A percentile compares a stretch with the other conserved stretches of the same genome.
These are phyloP conservation scores for Pogonomyrmex californicus DNA, from an alignment of 1,140 invertebrate genomes.

Conservation along the genomic window DNA sequence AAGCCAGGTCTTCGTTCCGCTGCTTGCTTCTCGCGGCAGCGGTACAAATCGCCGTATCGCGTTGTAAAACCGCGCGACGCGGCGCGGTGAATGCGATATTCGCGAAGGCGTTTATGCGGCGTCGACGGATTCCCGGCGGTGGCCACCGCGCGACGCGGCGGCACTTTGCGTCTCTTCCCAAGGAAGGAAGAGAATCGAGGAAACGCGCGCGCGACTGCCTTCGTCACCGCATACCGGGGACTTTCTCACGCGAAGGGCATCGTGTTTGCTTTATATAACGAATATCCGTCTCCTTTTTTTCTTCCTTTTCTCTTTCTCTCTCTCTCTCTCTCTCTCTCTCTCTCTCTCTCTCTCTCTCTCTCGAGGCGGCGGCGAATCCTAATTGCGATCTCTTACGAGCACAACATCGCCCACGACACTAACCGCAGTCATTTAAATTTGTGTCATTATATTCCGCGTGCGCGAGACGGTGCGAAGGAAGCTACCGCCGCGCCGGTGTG, in stretches of 20 bases:
- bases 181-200: slow-evolving; percentile 74
- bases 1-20: slow-evolving; percentile 34
- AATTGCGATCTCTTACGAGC: slow-evolving; percentile 79
- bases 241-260: slow-evolving; percentile 80
- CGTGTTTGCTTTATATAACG: slow-evolving; percentile 67
- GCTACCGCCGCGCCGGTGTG: slow-evolving; percentile 13
- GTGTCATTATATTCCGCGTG: slow-evolving; percentile 77
- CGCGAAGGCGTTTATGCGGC: slow-evolving; percentile 31
- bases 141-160: background rate
- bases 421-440: slow-evolving; percentile 80
- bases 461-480: slow-evolving; percentile 27
- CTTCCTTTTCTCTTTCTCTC: background rate
- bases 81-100: slow-evolving; percentile 31
- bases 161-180: slow-evolving; percentile 70
- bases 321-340: slow-evolving; percentile 9
- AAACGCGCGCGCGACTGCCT: slow-evolving; percentile 59
- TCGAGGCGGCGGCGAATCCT: slow-evolving; percentile 65
- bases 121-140: slow-evolving; percentile 25
- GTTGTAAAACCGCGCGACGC: slow-evolving; percentile 2
- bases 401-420: slow-evolving; percentile 73
- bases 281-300: slow-evolving; percentile 65
- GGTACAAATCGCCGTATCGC: slow-evolving; percentile 3
- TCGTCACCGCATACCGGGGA: slow-evolving; percentile 49
- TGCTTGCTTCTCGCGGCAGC: slow-evolving; percentile 24
- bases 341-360: slow-evolving; percentile 15